phyloP scores from a whole-genome alignment of 2,888 invertebrate genomes.

The Plagiodera versicolora region DNA sequence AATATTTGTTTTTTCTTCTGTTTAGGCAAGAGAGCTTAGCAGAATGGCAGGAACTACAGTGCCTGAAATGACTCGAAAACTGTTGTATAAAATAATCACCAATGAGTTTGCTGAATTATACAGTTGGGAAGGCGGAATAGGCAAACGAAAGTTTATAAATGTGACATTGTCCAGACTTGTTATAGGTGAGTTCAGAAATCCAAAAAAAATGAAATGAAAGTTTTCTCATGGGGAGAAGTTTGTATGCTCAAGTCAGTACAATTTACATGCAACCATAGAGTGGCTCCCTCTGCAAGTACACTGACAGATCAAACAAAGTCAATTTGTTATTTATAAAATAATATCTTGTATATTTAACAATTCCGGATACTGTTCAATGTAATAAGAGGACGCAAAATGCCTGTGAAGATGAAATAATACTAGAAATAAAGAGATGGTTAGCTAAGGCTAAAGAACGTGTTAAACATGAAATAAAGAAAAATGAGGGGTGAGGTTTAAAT shows the following conservation, averaged over 20 bases:
- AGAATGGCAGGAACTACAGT: conserved; percentile 8
- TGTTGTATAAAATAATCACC: conserved; percentile 9
- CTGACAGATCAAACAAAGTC: conserved; percentile 3
- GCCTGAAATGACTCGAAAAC: conserved; percentile 5
- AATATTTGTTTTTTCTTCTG: too few species aligned
- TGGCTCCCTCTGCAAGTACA: neutral
- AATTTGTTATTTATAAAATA: neutral
- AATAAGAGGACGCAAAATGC: conserved; percentile 5
- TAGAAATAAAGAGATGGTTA: neutral
- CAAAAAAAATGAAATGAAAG: conserved; percentile 11
- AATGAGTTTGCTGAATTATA: conserved; percentile 8
- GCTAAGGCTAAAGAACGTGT: conserved; percentile 1
- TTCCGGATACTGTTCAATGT: conserved; percentile 10
- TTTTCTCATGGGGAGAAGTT: conserved; percentile 9
- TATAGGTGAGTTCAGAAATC: conserved; percentile 12
- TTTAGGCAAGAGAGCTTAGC: conserved; percentile 8
- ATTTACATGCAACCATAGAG: conserved; percentile 3
- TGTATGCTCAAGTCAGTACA: conserved; percentile 8
- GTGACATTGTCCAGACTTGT: conserved; percentile 13
- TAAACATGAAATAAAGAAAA: neutral
- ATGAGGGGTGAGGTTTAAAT: neutral
- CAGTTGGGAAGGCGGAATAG: conserved; percentile 8
- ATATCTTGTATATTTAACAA: conserved; percentile 11
- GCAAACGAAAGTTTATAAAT: conserved; percentile 15
- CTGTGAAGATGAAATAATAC: conserved; percentile 5